phyloP scores from a whole-genome alignment of 2,113 vertebrate species.

The Orthochromis indermauri region DNA sequence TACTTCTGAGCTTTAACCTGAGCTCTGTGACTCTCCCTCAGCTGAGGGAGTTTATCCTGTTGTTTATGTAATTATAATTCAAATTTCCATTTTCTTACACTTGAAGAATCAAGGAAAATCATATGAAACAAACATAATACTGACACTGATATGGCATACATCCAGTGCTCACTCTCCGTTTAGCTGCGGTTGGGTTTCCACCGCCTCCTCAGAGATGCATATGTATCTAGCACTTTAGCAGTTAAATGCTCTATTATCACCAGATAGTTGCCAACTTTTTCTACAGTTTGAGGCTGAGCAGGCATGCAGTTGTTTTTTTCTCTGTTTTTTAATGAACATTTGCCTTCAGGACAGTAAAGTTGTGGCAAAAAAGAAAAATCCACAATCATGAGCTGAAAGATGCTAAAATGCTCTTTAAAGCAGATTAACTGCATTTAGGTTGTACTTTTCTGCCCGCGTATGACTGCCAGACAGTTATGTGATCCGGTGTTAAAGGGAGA shows the following conservation, averaged over 20 bases:
- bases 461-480: not conserved
- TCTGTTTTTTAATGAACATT: not conserved
- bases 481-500: not conserved
- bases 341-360: not conserved
- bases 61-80: not conserved
- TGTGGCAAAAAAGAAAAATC: not conserved
- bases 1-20: not conserved
- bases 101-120: not conserved
- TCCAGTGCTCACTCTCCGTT: not conserved
- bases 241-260: not conserved
- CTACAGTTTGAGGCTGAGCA: not conserved
- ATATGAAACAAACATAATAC: not conserved
- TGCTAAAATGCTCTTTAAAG: not conserved
- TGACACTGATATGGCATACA: not conserved
- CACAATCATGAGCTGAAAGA: not conserved
- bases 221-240: not conserved
- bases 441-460: not conserved
- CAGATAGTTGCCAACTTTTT: not conserved
- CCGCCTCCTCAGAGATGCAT: not conserved
- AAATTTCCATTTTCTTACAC: not conserved
- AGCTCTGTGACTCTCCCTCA: not conserved
- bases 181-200: not conserved
- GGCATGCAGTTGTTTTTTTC: not conserved
- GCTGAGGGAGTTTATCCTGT: not conserved
- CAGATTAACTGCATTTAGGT: not conserved